These are phyloP conservation scores for Protula sp. DNA, from an alignment of 2,888 invertebrate species.

Conservation along the genomic window DNA sequence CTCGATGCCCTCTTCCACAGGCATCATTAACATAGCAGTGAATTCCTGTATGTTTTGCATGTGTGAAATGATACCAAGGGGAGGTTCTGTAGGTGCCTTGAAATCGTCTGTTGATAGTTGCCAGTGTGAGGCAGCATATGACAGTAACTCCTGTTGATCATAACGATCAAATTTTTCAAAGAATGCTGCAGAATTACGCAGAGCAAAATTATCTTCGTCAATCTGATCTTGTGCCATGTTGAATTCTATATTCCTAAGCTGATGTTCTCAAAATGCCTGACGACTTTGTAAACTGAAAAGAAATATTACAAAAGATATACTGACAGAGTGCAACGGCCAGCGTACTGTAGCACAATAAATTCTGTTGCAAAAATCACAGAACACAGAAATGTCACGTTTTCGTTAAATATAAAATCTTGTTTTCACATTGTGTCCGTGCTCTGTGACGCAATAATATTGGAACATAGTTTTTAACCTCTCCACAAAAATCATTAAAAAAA, in stretches of 20 bases:
- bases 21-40: conserved; percentile 33
- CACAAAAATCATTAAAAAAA: no score
- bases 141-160: conserved; percentile 49
- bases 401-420: no score
- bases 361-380: no score
- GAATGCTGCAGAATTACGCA: conserved; percentile 14
- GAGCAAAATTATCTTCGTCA: conserved; percentile 10
- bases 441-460: no score
- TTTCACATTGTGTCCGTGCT: no score
- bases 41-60: conserved; percentile 34
- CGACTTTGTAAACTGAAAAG: no score
- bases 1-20: conserved; percentile 30
- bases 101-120: conserved; percentile 48
- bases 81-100: conserved; percentile 45
- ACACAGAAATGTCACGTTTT: no score
- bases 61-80: conserved; percentile 42
- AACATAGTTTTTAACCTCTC: no score
- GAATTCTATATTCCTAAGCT: neutral
- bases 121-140: conserved; percentile 42
- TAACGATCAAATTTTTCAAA: conserved; percentile 49
- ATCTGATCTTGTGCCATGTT: conserved; percentile 2
- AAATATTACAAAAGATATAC: no score
- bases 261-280: no score
- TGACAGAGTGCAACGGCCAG: no score
- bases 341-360: no score